Conservation (phyloP, 2,113 vertebrate genomes). For the Euleptes europaea region DNA sequence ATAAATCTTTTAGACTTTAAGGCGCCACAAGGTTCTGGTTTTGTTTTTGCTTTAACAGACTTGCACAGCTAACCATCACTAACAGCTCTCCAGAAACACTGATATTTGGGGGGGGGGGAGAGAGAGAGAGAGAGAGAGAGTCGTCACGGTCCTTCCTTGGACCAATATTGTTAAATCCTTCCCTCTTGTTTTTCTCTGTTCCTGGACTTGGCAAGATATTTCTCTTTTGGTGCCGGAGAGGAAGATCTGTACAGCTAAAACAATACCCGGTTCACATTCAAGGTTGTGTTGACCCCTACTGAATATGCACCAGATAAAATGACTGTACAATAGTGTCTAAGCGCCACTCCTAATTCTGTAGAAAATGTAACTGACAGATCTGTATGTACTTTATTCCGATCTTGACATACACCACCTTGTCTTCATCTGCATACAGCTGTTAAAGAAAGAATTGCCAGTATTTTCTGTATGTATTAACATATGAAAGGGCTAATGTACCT, state of each 20-base stretch:
- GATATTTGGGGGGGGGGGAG: conserved; percentile 16
- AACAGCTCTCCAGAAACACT: conserved; percentile 35
- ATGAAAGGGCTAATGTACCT: neutral
- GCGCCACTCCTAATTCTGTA: neutral
- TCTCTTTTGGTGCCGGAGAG: neutral
- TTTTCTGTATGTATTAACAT: conserved; percentile 10
- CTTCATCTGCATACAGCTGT: conserved; percentile 17
- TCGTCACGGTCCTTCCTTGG: conserved; percentile 32
- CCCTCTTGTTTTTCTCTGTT: conserved; percentile 28
- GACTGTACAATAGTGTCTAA: neutral
- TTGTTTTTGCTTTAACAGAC: neutral
- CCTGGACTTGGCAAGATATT: conserved; percentile 5
- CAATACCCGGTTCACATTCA: rapidly evolving
- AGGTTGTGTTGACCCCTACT: conserved; percentile 36
- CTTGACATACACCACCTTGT: neutral
- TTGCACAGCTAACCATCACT: neutral
- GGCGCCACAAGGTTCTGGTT: neutral
- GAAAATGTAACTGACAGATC: neutral
- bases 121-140: neutral
- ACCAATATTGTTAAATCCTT: conserved; percentile 16
- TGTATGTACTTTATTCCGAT: conserved; percentile 9
- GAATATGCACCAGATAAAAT: neutral
- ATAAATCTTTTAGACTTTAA: neutral
- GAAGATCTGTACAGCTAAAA: conserved; percentile 21
- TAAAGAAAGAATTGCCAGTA: neutral